Conservation (phyloP, 2,797 vertebrate genomes). For the Eospalax fontanierii region DNA sequence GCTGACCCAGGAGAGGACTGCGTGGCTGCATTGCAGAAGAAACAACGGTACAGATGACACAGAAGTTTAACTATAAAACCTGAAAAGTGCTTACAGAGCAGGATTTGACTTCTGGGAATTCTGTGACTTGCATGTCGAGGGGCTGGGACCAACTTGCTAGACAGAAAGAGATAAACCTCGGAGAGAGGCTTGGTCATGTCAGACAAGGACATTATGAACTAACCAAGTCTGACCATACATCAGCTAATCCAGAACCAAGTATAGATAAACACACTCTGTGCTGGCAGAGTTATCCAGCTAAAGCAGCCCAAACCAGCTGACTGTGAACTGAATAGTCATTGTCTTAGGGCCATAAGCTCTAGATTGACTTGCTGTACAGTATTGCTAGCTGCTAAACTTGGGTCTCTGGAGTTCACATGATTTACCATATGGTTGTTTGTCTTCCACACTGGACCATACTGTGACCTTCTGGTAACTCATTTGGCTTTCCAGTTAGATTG, state of each 20-base stretch:
- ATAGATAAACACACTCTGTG: rapidly evolving
- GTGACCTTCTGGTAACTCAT: background rate
- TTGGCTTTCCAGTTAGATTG: background rate
- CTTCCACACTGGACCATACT: background rate
- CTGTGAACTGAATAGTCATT: background rate
- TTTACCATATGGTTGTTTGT: background rate
- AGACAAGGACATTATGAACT: background rate
- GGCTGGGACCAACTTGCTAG: background rate
- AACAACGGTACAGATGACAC: background rate
- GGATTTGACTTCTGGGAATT: background rate
- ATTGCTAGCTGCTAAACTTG: rapidly evolving
- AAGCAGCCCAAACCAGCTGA: rapidly evolving
- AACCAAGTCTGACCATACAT: rapidly evolving
- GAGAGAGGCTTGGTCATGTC: background rate
- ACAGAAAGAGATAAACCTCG: too few relatives aligned
- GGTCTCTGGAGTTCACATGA: background rate
- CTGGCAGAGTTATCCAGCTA: too few relatives aligned
- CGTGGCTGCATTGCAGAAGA: background rate
- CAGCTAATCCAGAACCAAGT: rapidly evolving
- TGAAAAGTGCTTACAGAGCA: rapidly evolving
- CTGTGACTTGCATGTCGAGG: background rate
- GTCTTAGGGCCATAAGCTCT: too few relatives aligned
- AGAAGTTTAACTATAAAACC: background rate
- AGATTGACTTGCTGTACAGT: background rate
- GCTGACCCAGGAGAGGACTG: rapidly evolving